These are phyloP conservation scores for Himantopus leucocephalus DNA, from an alignment of 2,113 vertebrate genomes.

Conservation along the genomic window DNA sequence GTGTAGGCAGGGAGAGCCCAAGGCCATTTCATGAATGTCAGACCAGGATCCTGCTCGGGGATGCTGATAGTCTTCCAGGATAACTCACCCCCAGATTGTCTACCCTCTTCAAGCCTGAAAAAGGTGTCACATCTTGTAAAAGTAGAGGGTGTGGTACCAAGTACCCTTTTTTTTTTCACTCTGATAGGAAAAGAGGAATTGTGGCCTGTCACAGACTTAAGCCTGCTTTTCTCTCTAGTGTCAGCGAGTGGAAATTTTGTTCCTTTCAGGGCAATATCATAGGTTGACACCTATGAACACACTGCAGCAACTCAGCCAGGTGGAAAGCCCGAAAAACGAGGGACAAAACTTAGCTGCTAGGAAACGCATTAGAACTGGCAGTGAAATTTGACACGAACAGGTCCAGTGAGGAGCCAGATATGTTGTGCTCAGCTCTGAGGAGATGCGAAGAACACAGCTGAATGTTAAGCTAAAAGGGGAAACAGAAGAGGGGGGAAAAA, in stretches of 20 bases:
- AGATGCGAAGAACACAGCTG: background rate
- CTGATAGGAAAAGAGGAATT: background rate
- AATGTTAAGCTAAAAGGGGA: background rate
- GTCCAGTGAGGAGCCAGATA: background rate
- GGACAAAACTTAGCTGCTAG: background rate
- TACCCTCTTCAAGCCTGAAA: background rate
- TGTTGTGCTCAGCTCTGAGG: background rate
- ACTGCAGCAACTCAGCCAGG: background rate
- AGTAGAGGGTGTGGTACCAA: background rate
- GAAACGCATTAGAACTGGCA: background rate
- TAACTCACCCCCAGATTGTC: background rate
- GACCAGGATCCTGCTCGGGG: background rate
- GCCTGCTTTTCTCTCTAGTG: background rate
- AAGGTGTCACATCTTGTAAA: background rate
- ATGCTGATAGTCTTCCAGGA: background rate
- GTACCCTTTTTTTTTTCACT: background rate
- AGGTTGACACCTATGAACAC: background rate
- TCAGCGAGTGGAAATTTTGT: background rate
- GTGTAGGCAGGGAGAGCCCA: background rate
- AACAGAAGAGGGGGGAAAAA: fast-evolving
- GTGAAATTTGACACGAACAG: background rate
- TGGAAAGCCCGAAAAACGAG: background rate
- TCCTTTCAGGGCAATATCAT: background rate
- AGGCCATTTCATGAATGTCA: background rate
- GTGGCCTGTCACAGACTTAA: background rate